Evolutionary conservation across 2,113 vertebrate species (phyloP).

Genomic region (Eulemur macaco): DNA sequence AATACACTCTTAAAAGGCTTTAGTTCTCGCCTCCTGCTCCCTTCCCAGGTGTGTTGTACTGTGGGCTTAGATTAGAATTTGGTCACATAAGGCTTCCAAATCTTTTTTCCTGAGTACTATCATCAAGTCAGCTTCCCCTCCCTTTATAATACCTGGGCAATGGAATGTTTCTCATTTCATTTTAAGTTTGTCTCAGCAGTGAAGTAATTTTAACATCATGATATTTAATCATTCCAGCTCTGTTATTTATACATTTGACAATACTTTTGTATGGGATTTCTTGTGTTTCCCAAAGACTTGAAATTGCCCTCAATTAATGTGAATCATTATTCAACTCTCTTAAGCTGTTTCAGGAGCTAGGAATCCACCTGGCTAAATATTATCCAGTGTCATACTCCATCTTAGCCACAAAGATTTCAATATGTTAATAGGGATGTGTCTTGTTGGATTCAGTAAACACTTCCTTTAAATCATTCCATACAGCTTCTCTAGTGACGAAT

Average conservation of each 20-base stretch:
- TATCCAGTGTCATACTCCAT: neutral
- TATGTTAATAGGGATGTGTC: neutral
- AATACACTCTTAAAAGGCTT: neutral
- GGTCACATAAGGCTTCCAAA: neutral
- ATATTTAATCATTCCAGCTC: neutral
- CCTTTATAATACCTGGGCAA: neutral
- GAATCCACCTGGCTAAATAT: neutral
- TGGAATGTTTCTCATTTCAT: neutral
- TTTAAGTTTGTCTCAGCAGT: neutral
- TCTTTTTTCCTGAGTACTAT: neutral
- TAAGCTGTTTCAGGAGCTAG: neutral
- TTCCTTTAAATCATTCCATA: neutral
- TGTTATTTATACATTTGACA: neutral
- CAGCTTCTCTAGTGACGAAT: neutral
- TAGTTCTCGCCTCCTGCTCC: neutral
- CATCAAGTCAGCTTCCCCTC: neutral
- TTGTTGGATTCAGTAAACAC: neutral
- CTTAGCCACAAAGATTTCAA: neutral
- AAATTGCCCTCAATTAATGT: neutral
- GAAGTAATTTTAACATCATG: neutral
- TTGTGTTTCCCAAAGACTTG: neutral
- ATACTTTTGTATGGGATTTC: neutral
- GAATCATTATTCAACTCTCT: neutral
- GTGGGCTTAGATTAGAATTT: neutral
- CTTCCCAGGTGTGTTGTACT: neutral